A percentile compares a stretch with the other conserved stretches of the same genome.
Evolutionary conservation across 2,113 vertebrate species (phyloP).

Genomic region (Indicator indicator): DNA sequence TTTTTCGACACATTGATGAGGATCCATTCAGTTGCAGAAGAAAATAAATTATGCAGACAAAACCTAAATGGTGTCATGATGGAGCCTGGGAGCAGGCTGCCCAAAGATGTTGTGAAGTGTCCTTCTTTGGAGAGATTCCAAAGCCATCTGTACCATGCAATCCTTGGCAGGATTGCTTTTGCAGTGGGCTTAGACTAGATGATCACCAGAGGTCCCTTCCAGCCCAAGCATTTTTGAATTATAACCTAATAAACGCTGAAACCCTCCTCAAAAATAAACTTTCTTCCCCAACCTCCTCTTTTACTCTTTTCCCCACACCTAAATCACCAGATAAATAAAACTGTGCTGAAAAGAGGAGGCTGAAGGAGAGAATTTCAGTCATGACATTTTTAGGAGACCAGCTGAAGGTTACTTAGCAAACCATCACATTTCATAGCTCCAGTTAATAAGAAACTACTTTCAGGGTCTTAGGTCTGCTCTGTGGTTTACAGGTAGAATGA

Average conservation of each 20-base stretch:
- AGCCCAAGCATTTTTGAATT: too few species aligned
- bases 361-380: not conserved
- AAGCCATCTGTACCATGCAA: too few species aligned
- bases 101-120: too few species aligned
- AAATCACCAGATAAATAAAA: not conserved
- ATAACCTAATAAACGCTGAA: not conserved
- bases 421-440: not conserved
- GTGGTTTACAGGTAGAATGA: not conserved
- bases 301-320: not conserved
- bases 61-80: too few species aligned
- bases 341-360: not conserved
- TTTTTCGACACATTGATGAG: not conserved
- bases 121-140: too few species aligned
- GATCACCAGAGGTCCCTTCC: too few species aligned
- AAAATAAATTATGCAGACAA: not conserved
- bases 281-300: not conserved
- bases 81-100: too few species aligned
- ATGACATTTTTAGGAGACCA: not conserved
- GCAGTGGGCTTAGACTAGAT: too few species aligned
- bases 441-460: not conserved
- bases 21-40: not conserved
- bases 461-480: not conserved
- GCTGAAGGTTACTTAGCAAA: not conserved
- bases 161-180: too few species aligned
- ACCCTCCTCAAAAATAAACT: not conserved